These are phyloP conservation scores for Hirtodrosophila cameraria DNA, from an alignment of 2,888 invertebrate species.

Conservation along the genomic window DNA sequence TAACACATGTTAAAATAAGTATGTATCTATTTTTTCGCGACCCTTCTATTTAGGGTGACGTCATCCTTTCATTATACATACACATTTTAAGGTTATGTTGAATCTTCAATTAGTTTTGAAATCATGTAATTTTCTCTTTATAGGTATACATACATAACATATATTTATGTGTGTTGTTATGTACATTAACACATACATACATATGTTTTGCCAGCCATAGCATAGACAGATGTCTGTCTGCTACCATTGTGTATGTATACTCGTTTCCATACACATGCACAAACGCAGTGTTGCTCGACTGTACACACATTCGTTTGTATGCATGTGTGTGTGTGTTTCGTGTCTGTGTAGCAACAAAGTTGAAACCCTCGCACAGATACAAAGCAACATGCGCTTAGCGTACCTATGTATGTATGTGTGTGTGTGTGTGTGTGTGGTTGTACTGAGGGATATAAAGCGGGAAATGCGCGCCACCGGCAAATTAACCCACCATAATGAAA, in stretches of 20 bases:
- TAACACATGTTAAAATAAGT: neutral
- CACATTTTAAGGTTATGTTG: conserved; percentile 38
- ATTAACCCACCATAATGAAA: conserved; percentile 21
- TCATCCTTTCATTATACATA: conserved; percentile 24
- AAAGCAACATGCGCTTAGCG: conserved; percentile 15
- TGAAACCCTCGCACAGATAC: conserved; percentile 28
- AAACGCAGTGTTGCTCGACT: conserved; percentile 30
- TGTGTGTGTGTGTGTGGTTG: conserved; percentile 11
- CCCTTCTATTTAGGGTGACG: conserved; percentile 15
- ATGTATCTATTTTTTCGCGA: neutral
- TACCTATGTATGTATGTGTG: neutral
- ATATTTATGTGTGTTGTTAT: conserved; percentile 1
- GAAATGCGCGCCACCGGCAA: conserved; percentile 59
- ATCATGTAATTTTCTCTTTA: neutral
- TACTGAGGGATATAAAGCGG: conserved; percentile 56
- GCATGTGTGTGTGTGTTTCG: conserved; percentile 3
- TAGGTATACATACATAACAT: neutral
- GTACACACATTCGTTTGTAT: conserved; percentile 17
- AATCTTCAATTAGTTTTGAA: conserved; percentile 5
- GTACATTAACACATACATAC: conserved; percentile 16
- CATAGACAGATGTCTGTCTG: conserved; percentile 49
- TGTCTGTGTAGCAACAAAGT: conserved; percentile 21
- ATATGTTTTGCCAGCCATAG: conserved; percentile 6
- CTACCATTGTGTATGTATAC: conserved; percentile 64
- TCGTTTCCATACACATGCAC: conserved; percentile 40